Base-by-base conservation (phyloP, 1,140 invertebrate species). In the Drosophila takahashii region DNA sequence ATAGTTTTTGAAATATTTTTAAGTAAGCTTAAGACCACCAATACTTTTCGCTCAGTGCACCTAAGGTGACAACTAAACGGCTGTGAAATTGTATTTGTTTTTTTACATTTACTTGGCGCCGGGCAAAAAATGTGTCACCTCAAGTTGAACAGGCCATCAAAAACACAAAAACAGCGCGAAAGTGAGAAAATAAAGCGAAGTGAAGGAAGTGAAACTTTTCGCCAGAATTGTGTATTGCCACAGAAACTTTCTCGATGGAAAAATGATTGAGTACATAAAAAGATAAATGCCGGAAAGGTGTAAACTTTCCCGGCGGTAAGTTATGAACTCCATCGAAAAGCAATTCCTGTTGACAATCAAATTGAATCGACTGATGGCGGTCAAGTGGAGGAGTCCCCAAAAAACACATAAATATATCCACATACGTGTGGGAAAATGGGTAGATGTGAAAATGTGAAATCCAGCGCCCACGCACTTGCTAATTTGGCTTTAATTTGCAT, bases 401-500 rank as follows among this genome's bases (percentile, higher is more conserved):
- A 53, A 60, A 39, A 3, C 59, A 37, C 32, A 42, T 39, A 48
- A 6, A 13, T 37, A 37, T 11, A n/a, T n/a, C n/a, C n/a, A n/a
- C n/a, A n/a, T n/a, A n/a, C n/a, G n/a, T 37, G 36, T 1, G 11
- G 5, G 36, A 13, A 13, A 37, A 11, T 5, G 11, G 11, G 13
- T 5, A 15, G 8, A n/a, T 15, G n/a, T 1, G 22, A 15, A 15
- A 37, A 48, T 16, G 18, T 22, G 45, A 36, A 44, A 18, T 29
- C 16, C 58, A 13, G 22, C 26, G 8, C 41, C 26, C 41, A 29
- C 41, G 50, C 65, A 61, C 66, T 76, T 87, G 83, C 79, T 86
- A 86, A 86, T 83, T 86, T 77, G 62, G 42, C 65, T 87, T 86
- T 83, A 86, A 86, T 86, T 86, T 87, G 75, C 83, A 87, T 86